These are phyloP conservation scores for Zhuqinia jingwanae DNA, from an alignment of 2,888 invertebrate species.

Conservation along the genomic window DNA sequence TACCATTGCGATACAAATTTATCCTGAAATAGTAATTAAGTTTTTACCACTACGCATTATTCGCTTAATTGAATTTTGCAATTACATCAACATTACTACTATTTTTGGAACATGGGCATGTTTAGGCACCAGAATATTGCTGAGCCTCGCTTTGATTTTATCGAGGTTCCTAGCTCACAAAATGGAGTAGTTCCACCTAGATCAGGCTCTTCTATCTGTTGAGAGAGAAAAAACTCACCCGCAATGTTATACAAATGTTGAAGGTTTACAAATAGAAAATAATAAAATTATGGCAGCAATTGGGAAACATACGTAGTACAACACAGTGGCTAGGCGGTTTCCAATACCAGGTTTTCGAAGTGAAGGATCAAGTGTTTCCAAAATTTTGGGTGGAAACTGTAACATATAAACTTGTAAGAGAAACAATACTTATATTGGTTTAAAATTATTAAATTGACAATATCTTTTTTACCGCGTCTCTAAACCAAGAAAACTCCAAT, in stretches of 20 bases:
- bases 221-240: no score
- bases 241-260: no score
- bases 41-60: not conserved
- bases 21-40: not conserved
- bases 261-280: no score
- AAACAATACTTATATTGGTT: no score
- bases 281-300: no score
- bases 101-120: no score
- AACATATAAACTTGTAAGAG: no score
- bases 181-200: not conserved
- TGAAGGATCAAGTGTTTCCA: not conserved
- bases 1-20: conserved; percentile 15
- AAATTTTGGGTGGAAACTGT: not conserved
- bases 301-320: not conserved
- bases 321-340: conserved; percentile 2
- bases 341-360: conserved; percentile 2
- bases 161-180: not conserved
- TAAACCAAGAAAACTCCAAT: not conserved
- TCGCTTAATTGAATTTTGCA: not conserved
- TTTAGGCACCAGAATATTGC: conserved; percentile 17
- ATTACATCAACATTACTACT: not conserved
- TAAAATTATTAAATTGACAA: no score
- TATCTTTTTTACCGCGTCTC: not conserved
- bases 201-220: conserved; percentile 5
- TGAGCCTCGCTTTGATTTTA: not conserved